A percentile compares a stretch with the other conserved stretches of the same genome.
Evolutionary conservation across 92 coral and sea anemone genomes (phyloP).

Genomic region (Muricea muricata): DNA sequence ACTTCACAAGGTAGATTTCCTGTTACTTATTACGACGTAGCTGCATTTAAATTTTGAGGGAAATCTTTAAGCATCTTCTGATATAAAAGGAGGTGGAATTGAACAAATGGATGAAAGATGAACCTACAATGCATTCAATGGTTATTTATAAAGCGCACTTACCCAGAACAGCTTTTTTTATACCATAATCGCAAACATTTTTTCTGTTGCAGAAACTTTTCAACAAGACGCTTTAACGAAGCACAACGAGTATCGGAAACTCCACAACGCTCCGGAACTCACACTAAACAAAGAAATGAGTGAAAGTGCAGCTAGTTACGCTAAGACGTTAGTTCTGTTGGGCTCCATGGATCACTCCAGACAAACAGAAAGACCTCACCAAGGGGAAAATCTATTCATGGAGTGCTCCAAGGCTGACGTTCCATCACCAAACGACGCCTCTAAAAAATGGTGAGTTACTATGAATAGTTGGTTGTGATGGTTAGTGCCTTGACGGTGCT

Average conservation of each 20-base stretch:
- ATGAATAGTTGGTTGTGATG: no score
- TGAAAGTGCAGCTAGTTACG: slow-evolving; percentile 72
- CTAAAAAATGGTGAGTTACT: slow-evolving; percentile 75
- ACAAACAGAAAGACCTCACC: slow-evolving; percentile 78
- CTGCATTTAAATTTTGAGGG: no score
- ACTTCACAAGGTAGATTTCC: slow-evolving; percentile 15
- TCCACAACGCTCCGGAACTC: slow-evolving; percentile 78
- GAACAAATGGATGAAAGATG: no score
- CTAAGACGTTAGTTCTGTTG: slow-evolving; percentile 74
- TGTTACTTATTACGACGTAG: neutral
- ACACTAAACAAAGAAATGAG: slow-evolving; percentile 74
- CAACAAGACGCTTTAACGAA: slow-evolving; percentile 69
- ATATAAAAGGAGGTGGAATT: no score
- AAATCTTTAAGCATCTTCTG: no score
- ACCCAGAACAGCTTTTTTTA: no score
- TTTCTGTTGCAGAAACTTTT: neutral
- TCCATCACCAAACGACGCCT: slow-evolving; percentile 75
- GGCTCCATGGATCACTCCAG: slow-evolving; percentile 80
- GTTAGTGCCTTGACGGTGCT: no score
- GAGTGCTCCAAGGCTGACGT: slow-evolving; percentile 72
- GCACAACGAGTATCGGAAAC: slow-evolving; percentile 79
- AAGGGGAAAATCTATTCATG: slow-evolving; percentile 82
- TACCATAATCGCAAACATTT: neutral
- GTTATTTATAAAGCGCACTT: no score
- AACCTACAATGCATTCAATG: no score